A percentile compares a stretch with the other conserved stretches of the same genome.
phyloP scores from a whole-genome alignment of 2,797 vertebrate genomes.

The Masticophis lateralis region DNA sequence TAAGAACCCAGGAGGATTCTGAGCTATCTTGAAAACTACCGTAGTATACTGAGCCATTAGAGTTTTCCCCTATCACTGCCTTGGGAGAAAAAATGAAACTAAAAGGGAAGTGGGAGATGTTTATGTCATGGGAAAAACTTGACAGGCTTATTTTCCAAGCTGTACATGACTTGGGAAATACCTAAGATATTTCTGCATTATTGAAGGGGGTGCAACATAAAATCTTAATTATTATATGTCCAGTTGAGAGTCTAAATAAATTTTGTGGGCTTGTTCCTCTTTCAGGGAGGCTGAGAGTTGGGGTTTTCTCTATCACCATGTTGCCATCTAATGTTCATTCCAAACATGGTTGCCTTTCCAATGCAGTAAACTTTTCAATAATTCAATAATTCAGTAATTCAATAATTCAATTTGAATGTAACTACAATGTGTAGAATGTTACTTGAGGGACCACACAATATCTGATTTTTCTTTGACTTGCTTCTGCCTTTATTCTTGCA shows the following conservation, averaged over 20 bases:
- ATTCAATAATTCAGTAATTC: not conserved
- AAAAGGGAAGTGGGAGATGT: not conserved
- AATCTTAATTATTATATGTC: not conserved
- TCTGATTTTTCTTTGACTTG: not conserved
- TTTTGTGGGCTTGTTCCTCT: not conserved
- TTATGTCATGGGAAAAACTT: not conserved
- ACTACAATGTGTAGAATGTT: not conserved
- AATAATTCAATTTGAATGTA: not conserved
- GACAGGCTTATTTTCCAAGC: not conserved
- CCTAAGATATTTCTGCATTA: not conserved
- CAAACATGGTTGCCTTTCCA: not conserved
- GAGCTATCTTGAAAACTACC: not conserved
- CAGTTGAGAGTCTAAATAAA: no score
- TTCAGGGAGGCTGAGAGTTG: not conserved
- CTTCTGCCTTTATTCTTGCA: not conserved
- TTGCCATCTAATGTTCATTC: not conserved
- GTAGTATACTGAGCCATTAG: not conserved
- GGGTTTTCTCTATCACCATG: not conserved
- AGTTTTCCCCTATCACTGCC: not conserved
- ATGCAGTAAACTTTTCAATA: not conserved
- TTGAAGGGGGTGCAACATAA: not conserved
- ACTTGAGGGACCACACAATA: not conserved
- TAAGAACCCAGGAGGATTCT: not conserved
- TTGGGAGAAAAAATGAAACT: not conserved
- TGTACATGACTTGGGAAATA: not conserved